Percentiles rank a stretch among this genome's conserved stretches.
Conservation (phyloP, 2,888 invertebrate genomes). For the Hirtodrosophila cameraria region DNA sequence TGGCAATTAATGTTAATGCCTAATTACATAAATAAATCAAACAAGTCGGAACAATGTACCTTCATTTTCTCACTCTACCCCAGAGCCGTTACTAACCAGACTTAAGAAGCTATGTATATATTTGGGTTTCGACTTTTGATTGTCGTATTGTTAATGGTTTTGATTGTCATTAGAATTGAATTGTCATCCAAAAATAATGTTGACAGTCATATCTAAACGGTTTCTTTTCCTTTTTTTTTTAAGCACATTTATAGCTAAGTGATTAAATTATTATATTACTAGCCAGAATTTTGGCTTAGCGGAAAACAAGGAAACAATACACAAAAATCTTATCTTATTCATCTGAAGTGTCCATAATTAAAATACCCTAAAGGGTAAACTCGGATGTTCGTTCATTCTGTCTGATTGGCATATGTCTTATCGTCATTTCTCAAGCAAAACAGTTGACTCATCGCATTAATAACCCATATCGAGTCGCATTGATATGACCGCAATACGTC, state of each 20-base stretch:
- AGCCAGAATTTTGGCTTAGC: slow-evolving; percentile 30
- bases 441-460: too few species aligned
- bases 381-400: slow-evolving; percentile 3
- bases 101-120: neutral
- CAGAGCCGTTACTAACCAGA: neutral
- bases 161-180: slow-evolving; percentile 10
- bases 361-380: neutral
- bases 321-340: slow-evolving; percentile 17
- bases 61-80: too few species aligned
- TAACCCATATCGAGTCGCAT: too few species aligned
- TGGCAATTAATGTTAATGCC: slow-evolving; percentile 31
- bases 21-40: slow-evolving; percentile 36
- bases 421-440: slow-evolving; percentile 17
- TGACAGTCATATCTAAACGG: slow-evolving; percentile 39
- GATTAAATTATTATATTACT: slow-evolving; percentile 30
- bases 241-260: slow-evolving; percentile 6
- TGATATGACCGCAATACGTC: too few species aligned
- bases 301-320: slow-evolving; percentile 18
- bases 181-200: slow-evolving; percentile 40
- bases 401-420: slow-evolving; percentile 48
- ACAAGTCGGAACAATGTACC: slow-evolving; percentile 20
- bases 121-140: slow-evolving; percentile 6
- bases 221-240: slow-evolving; percentile 18
- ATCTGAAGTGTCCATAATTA: slow-evolving; percentile 32
- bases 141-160: slow-evolving; percentile 7